Evolutionary conservation across 2,113 vertebrate genomes (phyloP), one percentile per base, ranked within the genome.

Genomic region (Chloebia gouldiae): DNA sequence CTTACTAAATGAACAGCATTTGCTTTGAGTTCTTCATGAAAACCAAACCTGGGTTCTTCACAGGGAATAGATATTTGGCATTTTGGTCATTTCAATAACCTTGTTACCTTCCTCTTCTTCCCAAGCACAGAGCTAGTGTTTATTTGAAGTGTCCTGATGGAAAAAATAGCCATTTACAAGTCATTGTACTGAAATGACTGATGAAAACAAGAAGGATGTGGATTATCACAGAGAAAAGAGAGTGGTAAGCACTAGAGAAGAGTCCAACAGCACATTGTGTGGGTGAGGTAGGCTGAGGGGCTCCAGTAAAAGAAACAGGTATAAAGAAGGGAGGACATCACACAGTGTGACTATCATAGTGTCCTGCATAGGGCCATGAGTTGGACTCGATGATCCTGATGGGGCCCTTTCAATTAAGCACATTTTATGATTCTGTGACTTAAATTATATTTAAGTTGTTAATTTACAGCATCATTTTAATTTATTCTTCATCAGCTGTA

Each of bases 261-360:
- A 65, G 15, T 60, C 61, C 19, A 68, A 22, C 8, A 61, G 53
- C 21, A 59, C 5, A 10, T 6, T 35, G 10, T 5, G 27, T 18
- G 33, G 9, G 9, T 25, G 30, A 61, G 27, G 27, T 17, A 63
- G 35, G 13, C 15, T 73, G 33, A 61, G 6, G 14, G 23, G 37
- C 14, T 68, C 19, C 21, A 75, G 14, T 14, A 18, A 56, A 91
- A 87, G 6, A 47, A 78, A 60, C 0, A 68, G 15, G 5, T 10
- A 33, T 47, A 76, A 49, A 44, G 35, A 73, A 66, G 23, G 68
- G 23, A 89, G 27, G 12, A 33, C 44, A 66, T 27, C 37, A 44
- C 31, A 31, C 3, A 0, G 17, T 18, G 71, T 37, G 25, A 31
- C 22, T 8, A 30, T 76, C 0, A 0, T 11, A 39, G 4, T 49